Evolutionary conservation across 35 echinoderm and acorn worm genomes (phyloP).

Genomic region (Ptychodera flava): DNA sequence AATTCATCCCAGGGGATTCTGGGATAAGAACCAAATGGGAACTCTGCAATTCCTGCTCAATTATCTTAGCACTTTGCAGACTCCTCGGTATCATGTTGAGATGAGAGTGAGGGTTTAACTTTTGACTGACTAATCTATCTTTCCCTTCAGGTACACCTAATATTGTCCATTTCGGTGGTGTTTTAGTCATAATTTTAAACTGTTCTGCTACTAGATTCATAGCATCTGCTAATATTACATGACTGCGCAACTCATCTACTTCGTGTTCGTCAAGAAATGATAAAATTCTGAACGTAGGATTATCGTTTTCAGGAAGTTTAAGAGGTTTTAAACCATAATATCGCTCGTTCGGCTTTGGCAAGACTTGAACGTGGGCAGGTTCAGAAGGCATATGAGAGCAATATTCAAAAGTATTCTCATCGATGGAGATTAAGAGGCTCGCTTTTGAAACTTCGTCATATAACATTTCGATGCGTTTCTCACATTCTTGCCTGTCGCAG

Average conservation of each 20-base stretch:
- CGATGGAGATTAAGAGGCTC: neutral
- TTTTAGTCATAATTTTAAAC: neutral
- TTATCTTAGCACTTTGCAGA: neutral
- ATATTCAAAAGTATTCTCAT: neutral
- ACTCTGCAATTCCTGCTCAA: neutral
- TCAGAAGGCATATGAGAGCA: neutral
- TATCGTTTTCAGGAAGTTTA: neutral
- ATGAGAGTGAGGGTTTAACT: neutral
- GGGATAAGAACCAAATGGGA: neutral
- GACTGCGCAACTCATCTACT: neutral
- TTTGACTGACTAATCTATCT: neutral
- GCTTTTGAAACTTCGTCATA: neutral
- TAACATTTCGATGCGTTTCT: neutral
- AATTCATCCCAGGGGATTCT: neutral
- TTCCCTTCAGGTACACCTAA: neutral
- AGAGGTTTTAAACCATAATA: neutral
- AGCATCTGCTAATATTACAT: neutral
- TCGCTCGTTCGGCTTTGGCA: neutral
- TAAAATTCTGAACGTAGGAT: neutral
- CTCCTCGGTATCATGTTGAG: neutral
- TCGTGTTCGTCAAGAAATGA: neutral
- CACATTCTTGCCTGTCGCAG: neutral
- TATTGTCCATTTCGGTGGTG: neutral
- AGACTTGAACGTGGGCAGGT: neutral
- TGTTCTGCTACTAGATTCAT: neutral